Percentiles rank a stretch among this genome's conserved stretches.
Evolutionary conservation across 2,113 vertebrate genomes (phyloP).

Genomic region (Melierax canorus): DNA sequence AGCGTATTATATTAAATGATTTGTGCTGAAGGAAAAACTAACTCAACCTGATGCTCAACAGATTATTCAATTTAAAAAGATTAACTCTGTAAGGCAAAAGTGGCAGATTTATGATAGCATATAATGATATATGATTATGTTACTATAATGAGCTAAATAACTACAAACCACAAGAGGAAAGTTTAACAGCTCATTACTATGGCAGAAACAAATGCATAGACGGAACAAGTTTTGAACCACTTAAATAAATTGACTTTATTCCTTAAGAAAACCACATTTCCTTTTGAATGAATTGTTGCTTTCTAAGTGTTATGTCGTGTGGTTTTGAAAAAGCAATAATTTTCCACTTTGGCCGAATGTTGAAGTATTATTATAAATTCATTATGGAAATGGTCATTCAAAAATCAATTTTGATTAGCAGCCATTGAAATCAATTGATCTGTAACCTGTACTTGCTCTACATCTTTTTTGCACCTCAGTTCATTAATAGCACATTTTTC

Average conservation of each 20-base stretch:
- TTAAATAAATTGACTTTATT: constrained; percentile 65
- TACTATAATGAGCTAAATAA: constrained; percentile 64
- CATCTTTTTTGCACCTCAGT: not conserved
- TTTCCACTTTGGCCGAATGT: constrained; percentile 51
- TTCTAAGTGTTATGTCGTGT: constrained; percentile 51
- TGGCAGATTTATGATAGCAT: constrained; percentile 64
- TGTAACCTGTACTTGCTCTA: constrained; percentile 6
- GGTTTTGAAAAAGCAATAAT: constrained; percentile 58
- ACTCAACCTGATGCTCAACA: constrained; percentile 59
- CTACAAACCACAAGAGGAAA: constrained; percentile 61
- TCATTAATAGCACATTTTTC: constrained; percentile 6
- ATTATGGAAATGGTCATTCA: constrained; percentile 48
- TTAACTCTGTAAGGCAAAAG: constrained; percentile 44
- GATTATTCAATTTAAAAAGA: constrained; percentile 64
- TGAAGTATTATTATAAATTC: constrained; percentile 58
- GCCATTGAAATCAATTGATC: constrained; percentile 38
- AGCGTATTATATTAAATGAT: constrained; percentile 2
- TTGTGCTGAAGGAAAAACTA: constrained; percentile 57
- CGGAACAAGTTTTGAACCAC: constrained; percentile 59
- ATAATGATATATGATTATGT: constrained; percentile 63
- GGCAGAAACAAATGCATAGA: constrained; percentile 66
- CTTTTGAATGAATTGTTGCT: constrained; percentile 57
- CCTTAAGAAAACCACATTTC: constrained; percentile 64
- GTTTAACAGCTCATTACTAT: constrained; percentile 63
- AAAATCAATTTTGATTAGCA: constrained; percentile 57